Conservation (phyloP, 2,797 vertebrate species). For the Chromobotia macracanthus region DNA sequence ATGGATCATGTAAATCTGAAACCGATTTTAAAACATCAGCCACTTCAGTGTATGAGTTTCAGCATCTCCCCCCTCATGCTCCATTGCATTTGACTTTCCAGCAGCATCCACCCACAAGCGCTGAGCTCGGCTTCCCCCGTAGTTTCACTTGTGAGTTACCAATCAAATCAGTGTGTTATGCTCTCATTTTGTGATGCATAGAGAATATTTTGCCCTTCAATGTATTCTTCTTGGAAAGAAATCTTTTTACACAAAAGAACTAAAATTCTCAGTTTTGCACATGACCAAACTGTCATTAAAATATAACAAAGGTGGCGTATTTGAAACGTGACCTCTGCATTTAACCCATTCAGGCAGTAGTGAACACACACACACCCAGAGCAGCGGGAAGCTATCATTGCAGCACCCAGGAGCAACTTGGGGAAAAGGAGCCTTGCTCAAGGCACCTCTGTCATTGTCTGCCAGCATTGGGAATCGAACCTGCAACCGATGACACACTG, state of each 20-base stretch:
- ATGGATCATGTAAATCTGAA: background rate
- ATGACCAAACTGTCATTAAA: too few species aligned
- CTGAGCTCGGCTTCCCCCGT: constrained; percentile 56
- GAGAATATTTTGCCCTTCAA: background rate
- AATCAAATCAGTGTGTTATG: constrained; percentile 47
- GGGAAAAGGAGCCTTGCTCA: too few species aligned
- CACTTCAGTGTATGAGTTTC: constrained; percentile 11
- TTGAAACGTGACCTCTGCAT: too few species aligned
- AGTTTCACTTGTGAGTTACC: constrained; percentile 61
- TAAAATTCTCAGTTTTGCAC: too few species aligned
- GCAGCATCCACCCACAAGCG: constrained; percentile 65
- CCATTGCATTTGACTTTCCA: constrained; percentile 15
- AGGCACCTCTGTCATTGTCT: too few species aligned
- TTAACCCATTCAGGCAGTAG: too few species aligned
- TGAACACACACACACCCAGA: too few species aligned
- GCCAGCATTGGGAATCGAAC: too few species aligned
- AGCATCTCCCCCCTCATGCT: background rate
- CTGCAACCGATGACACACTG: background rate
- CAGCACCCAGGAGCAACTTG: too few species aligned
- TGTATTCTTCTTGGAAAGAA: background rate
- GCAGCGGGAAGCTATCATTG: too few species aligned
- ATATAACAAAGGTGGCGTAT: too few species aligned
- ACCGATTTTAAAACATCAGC: background rate
- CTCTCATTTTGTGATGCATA: constrained; percentile 35
- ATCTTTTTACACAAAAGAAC: too few species aligned